Evolutionary conservation across 1,140 invertebrate genomes (phyloP).

Genomic region (Papilio helenus): DNA sequence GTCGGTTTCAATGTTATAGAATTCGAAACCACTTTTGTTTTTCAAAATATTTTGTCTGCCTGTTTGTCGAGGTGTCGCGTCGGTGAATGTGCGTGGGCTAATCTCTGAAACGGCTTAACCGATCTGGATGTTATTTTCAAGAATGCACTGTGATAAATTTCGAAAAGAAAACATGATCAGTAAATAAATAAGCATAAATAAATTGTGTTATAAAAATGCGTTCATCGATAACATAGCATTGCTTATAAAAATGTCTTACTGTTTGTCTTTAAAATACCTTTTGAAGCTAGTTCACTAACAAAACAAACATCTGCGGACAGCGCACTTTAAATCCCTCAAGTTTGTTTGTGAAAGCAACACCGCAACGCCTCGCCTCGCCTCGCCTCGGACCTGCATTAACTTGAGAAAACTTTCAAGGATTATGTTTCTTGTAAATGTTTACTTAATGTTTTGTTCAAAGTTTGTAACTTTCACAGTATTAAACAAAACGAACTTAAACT

Average conservation of each 20-base stretch:
- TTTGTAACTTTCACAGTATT: background rate
- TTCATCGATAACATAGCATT: background rate
- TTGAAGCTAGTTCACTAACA: background rate
- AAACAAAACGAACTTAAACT: background rate
- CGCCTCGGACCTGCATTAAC: background rate
- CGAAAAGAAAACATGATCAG: background rate
- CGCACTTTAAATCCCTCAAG: background rate
- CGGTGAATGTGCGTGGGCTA: background rate
- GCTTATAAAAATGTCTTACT: background rate
- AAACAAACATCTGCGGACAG: background rate
- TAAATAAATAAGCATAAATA: background rate
- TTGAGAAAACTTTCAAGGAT: background rate
- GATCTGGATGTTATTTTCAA: background rate
- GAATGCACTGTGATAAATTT: background rate
- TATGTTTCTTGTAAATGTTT: slow-evolving; percentile 7
- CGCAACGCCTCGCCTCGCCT: background rate
- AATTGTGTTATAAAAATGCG: too few species aligned
- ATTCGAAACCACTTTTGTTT: too few species aligned
- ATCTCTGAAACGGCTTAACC: background rate
- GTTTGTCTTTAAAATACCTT: background rate
- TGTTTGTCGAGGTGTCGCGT: background rate
- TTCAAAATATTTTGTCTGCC: background rate
- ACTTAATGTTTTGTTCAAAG: background rate
- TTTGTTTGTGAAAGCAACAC: slow-evolving; percentile 8
- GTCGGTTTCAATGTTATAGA: too few species aligned